Conservation (phyloP, 2,113 vertebrate species). For the Galemys pyrenaicus region DNA sequence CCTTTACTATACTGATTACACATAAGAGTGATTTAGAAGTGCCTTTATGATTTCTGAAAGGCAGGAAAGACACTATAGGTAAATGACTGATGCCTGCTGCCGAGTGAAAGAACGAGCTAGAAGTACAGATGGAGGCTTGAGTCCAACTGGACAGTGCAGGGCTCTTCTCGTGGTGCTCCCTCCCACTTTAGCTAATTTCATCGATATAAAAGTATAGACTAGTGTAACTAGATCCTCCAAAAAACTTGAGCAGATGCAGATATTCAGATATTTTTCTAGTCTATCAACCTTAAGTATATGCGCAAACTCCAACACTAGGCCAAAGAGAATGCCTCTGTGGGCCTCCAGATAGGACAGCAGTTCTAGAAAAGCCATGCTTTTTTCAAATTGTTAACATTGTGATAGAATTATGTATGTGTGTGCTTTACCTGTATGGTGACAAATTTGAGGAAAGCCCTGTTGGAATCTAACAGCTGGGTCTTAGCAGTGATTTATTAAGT, state of each 20-base stretch:
- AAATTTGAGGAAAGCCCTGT: neutral
- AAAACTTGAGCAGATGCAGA: neutral
- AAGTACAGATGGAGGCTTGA: neutral
- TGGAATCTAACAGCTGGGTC: neutral
- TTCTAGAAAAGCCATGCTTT: neutral
- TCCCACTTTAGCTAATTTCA: neutral
- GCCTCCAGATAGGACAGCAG: neutral
- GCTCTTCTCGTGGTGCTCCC: neutral
- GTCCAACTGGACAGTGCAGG: accelerated
- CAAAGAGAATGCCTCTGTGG: neutral
- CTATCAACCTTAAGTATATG: neutral
- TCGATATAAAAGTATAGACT: too few species aligned
- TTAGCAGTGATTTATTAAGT: slow-evolving; percentile 36
- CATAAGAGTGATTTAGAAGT: neutral
- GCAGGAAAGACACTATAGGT: neutral
- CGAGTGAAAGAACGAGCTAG: too few species aligned
- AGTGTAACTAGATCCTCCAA: neutral
- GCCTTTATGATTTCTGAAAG: neutral
- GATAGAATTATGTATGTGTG: neutral
- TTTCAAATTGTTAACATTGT: neutral
- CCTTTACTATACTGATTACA: neutral
- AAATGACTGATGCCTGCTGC: neutral
- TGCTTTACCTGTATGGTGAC: neutral
- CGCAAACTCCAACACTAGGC: neutral
- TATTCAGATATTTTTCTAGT: neutral